phyloP scores from a whole-genome alignment of 2,888 invertebrate genomes.

The Andrena camellia region DNA sequence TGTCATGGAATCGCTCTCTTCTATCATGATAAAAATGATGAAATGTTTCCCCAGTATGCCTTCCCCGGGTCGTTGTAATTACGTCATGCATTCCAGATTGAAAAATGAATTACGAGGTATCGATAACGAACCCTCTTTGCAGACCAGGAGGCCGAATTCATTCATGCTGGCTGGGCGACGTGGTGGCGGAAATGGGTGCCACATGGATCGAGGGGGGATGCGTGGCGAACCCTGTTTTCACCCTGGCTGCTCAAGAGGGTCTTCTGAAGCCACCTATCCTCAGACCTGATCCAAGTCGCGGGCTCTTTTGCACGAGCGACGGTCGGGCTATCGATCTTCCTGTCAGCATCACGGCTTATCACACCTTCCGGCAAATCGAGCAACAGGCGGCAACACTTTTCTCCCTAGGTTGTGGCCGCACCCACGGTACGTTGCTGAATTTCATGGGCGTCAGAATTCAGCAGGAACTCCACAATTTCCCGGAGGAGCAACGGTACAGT shows the following conservation, averaged over 20 bases:
- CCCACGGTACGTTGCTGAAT: conserved; percentile 89
- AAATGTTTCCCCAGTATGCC: no score
- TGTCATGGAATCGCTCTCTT: no score
- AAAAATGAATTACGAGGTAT: not conserved
- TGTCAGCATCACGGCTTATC: conserved; percentile 88
- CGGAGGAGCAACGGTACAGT: conserved; percentile 87
- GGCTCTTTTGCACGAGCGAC: conserved; percentile 90
- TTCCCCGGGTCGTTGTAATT: no score
- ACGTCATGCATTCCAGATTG: not conserved
- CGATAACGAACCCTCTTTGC: conserved; percentile 66
- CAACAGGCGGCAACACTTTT: conserved; percentile 89
- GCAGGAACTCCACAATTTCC: conserved; percentile 89
- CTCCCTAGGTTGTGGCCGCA: conserved; percentile 87
- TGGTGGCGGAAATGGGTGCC: conserved; percentile 92
- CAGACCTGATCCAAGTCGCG: conserved; percentile 86
- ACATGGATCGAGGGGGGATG: conserved; percentile 91
- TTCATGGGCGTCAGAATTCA: conserved; percentile 89
- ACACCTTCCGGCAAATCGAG: conserved; percentile 89
- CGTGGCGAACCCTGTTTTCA: conserved; percentile 90
- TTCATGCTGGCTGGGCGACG: conserved; percentile 92
- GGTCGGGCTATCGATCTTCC: conserved; percentile 89
- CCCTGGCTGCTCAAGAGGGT: conserved; percentile 89
- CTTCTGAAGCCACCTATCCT: conserved; percentile 88
- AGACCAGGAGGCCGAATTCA: conserved; percentile 93
- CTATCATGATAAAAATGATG: no score